Evolutionary conservation across 2,888 invertebrate species (phyloP).

Genomic region (Tinea semifulvella): DNA sequence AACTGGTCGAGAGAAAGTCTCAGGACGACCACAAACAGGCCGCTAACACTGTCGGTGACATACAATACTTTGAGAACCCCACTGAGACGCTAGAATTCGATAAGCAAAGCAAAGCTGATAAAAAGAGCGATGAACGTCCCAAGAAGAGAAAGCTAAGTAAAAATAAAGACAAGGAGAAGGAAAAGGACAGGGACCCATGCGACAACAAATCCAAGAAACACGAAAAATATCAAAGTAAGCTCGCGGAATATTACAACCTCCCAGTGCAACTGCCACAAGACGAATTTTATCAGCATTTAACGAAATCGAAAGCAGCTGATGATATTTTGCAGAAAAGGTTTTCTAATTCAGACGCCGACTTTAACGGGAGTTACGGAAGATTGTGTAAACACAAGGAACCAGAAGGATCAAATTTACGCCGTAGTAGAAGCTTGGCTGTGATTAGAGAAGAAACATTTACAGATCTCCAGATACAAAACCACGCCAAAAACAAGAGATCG

Average conservation of each 20-base stretch:
- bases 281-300: slow-evolving; percentile 60
- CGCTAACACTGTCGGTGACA: slow-evolving; percentile 56
- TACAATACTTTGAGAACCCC: slow-evolving; percentile 62
- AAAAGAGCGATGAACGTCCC: slow-evolving; percentile 52
- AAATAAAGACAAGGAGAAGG: slow-evolving; percentile 42
- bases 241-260: slow-evolving; percentile 57
- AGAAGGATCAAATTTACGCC: slow-evolving; percentile 67
- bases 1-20: slow-evolving; percentile 62
- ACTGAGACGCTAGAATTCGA: slow-evolving; percentile 60
- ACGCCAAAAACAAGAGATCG: slow-evolving; percentile 72
- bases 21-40: slow-evolving; percentile 59
- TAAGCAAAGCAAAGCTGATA: slow-evolving; percentile 48
- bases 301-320: slow-evolving; percentile 54
- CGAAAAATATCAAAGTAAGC: slow-evolving; percentile 58
- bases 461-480: slow-evolving; percentile 71
- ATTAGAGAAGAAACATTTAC: slow-evolving; percentile 81
- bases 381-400: slow-evolving; percentile 58
- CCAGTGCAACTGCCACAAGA: slow-evolving; percentile 57
- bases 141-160: slow-evolving; percentile 54
- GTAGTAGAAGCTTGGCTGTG: slow-evolving; percentile 77
- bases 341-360: slow-evolving; percentile 56
- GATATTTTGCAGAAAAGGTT: slow-evolving; percentile 53
- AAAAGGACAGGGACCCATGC: slow-evolving; percentile 21
- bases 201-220: slow-evolving; percentile 53
- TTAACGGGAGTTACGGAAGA: slow-evolving; percentile 57